Evolutionary conservation across 2,113 vertebrate genomes (phyloP).

Genomic region (Arenaria interpres): DNA sequence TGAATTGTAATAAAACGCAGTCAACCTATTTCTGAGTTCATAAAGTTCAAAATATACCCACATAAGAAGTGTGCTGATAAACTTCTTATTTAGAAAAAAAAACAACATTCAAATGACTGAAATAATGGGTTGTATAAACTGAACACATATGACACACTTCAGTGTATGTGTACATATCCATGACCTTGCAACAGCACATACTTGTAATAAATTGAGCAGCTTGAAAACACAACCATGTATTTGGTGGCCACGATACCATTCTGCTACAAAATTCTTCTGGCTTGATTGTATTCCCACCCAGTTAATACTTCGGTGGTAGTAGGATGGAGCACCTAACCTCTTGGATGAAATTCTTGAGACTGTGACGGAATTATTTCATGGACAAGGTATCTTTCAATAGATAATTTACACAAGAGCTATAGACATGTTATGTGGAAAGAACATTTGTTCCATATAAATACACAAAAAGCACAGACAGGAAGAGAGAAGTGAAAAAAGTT

Average conservation of each 20-base stretch:
- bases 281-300: background rate
- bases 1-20: background rate
- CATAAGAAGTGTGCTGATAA: background rate
- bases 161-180: background rate
- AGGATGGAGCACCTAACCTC: background rate
- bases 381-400: background rate
- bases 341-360: background rate
- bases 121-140: background rate
- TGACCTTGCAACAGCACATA: background rate
- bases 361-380: background rate
- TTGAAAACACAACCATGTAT: background rate
- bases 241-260: background rate
- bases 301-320: background rate
- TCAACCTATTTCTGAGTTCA: background rate
- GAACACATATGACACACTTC: background rate
- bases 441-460: conserved; percentile 33
- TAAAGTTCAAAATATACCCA: background rate
- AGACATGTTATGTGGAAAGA: background rate
- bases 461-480: conserved; percentile 14
- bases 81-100: background rate
- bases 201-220: background rate
- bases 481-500: conserved; percentile 2
- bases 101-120: background rate
- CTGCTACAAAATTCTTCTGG: background rate
- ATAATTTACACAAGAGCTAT: background rate